A percentile compares a stretch with the other conserved stretches of the same genome.
These are phyloP conservation scores for Smittia sp. DNA, from an alignment of 2,888 invertebrate species.

Conservation along the genomic window DNA sequence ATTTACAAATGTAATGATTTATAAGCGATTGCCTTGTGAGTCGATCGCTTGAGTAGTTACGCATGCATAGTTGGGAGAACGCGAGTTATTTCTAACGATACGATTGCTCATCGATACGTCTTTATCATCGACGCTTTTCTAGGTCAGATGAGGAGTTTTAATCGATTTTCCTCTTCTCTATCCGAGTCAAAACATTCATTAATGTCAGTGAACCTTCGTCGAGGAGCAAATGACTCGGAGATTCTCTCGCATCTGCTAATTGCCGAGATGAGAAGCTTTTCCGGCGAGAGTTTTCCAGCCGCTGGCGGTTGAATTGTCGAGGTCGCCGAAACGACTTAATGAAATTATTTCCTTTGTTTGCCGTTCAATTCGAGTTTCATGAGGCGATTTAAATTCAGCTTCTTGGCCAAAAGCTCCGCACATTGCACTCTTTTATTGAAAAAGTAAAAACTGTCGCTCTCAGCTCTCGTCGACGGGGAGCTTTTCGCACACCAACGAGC, in stretches of 20 bases:
- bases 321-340: too few relatives aligned
- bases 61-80: background rate
- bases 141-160: slow-evolving; percentile 41
- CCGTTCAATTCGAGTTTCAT: too few relatives aligned
- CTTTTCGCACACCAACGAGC: background rate
- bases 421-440: too few relatives aligned
- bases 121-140: slow-evolving; percentile 35
- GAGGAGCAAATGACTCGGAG: background rate
- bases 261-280: background rate
- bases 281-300: background rate
- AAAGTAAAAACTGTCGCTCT: background rate
- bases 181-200: slow-evolving; percentile 41
- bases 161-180: slow-evolving; percentile 26
- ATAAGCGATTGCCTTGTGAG: slow-evolving; percentile 4
- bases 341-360: too few relatives aligned
- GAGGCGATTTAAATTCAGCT: too few relatives aligned
- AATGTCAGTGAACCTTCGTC: slow-evolving; percentile 41
- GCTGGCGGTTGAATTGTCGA: too few relatives aligned
- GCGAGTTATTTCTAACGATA: slow-evolving; percentile 8
- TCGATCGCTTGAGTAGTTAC: background rate
- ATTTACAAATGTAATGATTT: slow-evolving; percentile 23
- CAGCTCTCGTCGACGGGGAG: background rate
- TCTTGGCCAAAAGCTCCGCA: too few relatives aligned
- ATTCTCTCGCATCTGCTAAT: slow-evolving; percentile 5
- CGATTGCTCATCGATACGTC: slow-evolving; percentile 29